Evolutionary conservation across 2,888 invertebrate genomes (phyloP).

Genomic region (Clunio marinus): DNA sequence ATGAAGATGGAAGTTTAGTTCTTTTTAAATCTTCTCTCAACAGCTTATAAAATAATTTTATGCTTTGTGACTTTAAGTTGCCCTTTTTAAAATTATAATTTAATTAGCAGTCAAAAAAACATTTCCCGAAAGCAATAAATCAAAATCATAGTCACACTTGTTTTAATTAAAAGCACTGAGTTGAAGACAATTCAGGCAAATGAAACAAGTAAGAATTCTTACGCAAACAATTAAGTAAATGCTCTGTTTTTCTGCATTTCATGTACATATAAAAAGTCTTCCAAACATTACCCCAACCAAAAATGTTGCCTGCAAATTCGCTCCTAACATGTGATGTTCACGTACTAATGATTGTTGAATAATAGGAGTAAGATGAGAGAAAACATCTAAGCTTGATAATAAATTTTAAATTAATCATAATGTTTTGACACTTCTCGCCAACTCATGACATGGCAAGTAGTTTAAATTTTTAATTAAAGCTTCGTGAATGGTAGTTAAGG

Average conservation of each 20-base stretch:
- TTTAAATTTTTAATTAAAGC: slow-evolving; percentile 29
- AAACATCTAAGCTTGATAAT: slow-evolving; percentile 17
- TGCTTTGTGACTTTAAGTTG: too few species aligned
- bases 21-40: too few species aligned
- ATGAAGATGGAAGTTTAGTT: too few species aligned
- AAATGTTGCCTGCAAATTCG: neutral
- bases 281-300: too few species aligned
- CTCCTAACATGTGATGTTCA: neutral
- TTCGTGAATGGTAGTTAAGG: neutral
- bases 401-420: slow-evolving; percentile 38
- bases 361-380: neutral
- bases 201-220: neutral
- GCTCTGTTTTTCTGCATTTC: neutral
- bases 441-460: neutral
- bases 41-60: too few species aligned
- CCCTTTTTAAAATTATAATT: too few species aligned
- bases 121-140: slow-evolving; percentile 18
- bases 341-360: neutral
- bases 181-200: neutral
- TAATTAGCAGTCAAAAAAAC: neutral
- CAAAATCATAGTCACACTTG: slow-evolving; percentile 31
- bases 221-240: too few species aligned
- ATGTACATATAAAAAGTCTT: too few species aligned
- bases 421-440: slow-evolving; percentile 33
- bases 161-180: neutral